phyloP scores from a whole-genome alignment of 2,113 vertebrate species.

The Tyrannus savana region DNA sequence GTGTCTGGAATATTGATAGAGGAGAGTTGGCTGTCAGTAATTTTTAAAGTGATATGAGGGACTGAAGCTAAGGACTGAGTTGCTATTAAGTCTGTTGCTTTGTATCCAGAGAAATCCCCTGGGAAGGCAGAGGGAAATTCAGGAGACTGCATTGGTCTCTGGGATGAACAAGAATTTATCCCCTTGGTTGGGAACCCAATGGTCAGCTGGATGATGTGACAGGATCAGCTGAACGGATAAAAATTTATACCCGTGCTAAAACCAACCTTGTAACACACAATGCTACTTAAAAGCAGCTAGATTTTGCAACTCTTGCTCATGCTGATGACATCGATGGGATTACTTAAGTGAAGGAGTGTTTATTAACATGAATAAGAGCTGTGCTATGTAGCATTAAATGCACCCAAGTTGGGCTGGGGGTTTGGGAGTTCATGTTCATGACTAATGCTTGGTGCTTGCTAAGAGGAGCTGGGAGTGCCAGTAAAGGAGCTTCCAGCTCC shows the following conservation, averaged over 20 bases:
- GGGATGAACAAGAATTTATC: background rate
- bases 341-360: conserved; percentile 15
- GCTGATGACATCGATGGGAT: conserved; percentile 31
- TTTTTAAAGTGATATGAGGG: background rate
- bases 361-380: conserved; percentile 33
- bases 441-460: conserved; percentile 19
- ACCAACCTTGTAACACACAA: background rate
- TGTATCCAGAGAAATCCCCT: background rate
- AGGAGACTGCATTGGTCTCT: background rate
- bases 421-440: conserved; percentile 36
- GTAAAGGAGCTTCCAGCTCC: conserved; percentile 1
- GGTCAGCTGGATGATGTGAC: background rate
- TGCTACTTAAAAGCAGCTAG: background rate
- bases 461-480: conserved; percentile 25
- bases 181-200: background rate
- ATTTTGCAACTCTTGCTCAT: conserved; percentile 32
- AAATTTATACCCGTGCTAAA: rapidly evolving
- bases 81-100: background rate
- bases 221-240: background rate
- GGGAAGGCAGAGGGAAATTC: background rate
- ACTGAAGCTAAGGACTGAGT: background rate
- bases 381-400: conserved; percentile 25
- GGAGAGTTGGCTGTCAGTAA: background rate
- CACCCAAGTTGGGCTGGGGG: background rate
- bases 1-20: background rate